Percentiles rank a stretch among this genome's conserved stretches.
phyloP scores from a whole-genome alignment of 2,113 vertebrate genomes.

The Pelecanoides urinatrix region DNA sequence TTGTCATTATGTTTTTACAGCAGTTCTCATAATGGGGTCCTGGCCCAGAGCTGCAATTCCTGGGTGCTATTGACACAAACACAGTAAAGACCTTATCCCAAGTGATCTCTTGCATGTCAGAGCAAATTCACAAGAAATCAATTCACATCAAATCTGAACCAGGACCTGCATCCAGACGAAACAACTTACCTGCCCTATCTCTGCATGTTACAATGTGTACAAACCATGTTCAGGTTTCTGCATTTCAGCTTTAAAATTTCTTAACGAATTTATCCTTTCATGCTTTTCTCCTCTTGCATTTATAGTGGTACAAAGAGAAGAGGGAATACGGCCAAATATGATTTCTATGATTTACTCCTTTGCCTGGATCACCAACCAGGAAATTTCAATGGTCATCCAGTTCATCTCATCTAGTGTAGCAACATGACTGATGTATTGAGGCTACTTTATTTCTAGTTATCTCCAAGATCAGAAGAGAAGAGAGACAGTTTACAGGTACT shows the following conservation, averaged over 20 bases:
- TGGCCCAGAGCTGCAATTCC: neutral
- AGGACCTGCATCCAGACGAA: neutral
- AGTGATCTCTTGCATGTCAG: neutral
- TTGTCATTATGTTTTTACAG: neutral
- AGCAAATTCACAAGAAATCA: neutral
- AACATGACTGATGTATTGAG: neutral
- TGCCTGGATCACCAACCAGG: neutral
- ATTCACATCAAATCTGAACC: neutral
- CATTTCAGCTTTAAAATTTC: neutral
- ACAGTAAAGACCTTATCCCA: neutral
- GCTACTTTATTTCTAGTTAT: neutral
- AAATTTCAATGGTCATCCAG: neutral
- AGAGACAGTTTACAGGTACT: neutral
- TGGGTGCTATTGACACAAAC: neutral
- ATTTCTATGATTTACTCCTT: neutral
- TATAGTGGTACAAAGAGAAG: neutral
- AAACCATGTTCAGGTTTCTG: fast-evolving
- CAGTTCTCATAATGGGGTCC: neutral
- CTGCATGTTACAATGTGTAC: neutral
- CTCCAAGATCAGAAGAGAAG: neutral
- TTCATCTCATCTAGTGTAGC: neutral
- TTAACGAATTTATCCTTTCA: fast-evolving
- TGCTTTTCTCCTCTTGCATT: neutral
- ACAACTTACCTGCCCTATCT: neutral
- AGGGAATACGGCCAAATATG: neutral